These are phyloP conservation scores for Clytia hemisphaerica DNA, from an alignment of 30 jellyfish, hydroid and myxozoan species.

Conservation along the genomic window DNA sequence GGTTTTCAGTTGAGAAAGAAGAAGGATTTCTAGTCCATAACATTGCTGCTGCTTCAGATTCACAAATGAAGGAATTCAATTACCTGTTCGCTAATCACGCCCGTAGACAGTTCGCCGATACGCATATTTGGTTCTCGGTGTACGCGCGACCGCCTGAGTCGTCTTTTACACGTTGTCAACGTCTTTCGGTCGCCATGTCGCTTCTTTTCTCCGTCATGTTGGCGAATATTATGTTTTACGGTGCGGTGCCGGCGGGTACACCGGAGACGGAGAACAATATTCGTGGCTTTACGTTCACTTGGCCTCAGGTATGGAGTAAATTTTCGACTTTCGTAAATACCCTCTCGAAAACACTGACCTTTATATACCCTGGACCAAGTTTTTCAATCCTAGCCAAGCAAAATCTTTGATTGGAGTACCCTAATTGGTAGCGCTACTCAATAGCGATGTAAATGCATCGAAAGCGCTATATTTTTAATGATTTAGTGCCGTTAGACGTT, in stretches of 20 bases:
- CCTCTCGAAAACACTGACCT: too few relatives aligned
- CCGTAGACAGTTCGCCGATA: conserved; percentile 66
- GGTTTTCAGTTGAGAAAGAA: conserved; percentile 91
- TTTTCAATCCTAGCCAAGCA: too few relatives aligned
- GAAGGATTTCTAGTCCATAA: conserved; percentile 77
- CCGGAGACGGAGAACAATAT: conserved; percentile 77
- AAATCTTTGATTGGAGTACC: too few relatives aligned
- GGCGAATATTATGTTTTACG: conserved; percentile 87
- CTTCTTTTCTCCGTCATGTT: conserved; percentile 83
- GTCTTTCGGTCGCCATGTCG: conserved; percentile 82
- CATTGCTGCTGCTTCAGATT: conserved; percentile 74
- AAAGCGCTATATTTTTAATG: too few relatives aligned
- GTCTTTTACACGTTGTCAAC: conserved; percentile 82
- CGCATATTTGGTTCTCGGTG: conserved; percentile 90
- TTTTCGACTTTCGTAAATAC: too few relatives aligned
- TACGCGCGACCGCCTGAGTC: conserved; percentile 97
- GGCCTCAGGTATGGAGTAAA: conserved; percentile 73
- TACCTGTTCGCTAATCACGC: conserved; percentile 75
- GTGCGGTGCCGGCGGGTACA: conserved; percentile 52
- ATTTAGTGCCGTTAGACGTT: too few relatives aligned
- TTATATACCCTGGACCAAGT: too few relatives aligned
- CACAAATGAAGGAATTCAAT: conserved; percentile 81
- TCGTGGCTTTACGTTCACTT: conserved; percentile 71
- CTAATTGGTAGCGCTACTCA: too few relatives aligned
- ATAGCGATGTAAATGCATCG: too few relatives aligned